A percentile compares a stretch with the other conserved stretches of the same genome.
Evolutionary conservation across 2,888 invertebrate genomes (phyloP).

Genomic region (Spisula solida): DNA sequence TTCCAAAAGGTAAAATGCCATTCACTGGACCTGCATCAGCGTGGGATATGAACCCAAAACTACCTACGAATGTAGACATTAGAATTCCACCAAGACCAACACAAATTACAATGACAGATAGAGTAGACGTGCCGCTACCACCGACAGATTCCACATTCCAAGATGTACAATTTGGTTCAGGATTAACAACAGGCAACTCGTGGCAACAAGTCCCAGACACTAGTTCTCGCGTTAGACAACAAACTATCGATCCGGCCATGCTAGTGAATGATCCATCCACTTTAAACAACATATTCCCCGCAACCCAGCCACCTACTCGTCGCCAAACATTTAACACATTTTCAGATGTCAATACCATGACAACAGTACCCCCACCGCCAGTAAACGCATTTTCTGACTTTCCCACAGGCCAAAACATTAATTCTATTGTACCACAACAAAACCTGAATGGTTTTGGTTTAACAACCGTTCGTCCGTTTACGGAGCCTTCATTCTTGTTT

Average conservation of each 20-base stretch:
- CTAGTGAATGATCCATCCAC: not conserved
- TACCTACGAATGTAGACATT: conserved; percentile 35
- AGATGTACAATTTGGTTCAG: not conserved
- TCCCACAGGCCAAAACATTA: not conserved
- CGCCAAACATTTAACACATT: not conserved
- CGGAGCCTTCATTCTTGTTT: conserved; percentile 32
- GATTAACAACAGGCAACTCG: not conserved
- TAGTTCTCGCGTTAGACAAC: not conserved
- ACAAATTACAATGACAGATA: not conserved
- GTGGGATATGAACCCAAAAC: conserved; percentile 54
- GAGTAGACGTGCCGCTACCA: conserved; percentile 42
- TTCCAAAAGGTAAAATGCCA: conserved; percentile 49
- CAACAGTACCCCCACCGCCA: conserved; percentile 1
- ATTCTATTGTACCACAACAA: conserved; percentile 20
- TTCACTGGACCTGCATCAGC: conserved; percentile 63
- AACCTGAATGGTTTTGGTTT: not conserved
- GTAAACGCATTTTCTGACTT: not conserved
- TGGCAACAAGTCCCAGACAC: not conserved
- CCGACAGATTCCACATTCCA: conserved; percentile 7
- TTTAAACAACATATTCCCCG: not conserved
- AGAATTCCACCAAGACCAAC: conserved; percentile 28
- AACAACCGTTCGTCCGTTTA: not conserved
- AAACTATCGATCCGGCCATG: not conserved
- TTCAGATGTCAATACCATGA: not conserved
- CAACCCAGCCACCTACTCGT: not conserved